Evolutionary conservation across 1,140 invertebrate species (phyloP), one percentile per base, ranked within the genome.

Genomic region (Prorops nasuta): DNA sequence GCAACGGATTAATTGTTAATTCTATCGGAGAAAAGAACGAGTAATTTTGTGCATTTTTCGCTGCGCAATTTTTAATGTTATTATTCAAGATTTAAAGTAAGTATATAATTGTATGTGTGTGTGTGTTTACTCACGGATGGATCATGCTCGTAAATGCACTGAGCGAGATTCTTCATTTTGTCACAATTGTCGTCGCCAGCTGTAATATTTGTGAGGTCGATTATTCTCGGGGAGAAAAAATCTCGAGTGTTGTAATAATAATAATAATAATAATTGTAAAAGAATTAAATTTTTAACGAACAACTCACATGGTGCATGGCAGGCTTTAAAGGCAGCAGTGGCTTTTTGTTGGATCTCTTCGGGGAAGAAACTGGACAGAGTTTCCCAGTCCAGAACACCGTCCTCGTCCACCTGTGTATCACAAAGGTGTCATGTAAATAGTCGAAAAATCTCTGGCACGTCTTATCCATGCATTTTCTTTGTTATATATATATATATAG

Each of bases 91-190:
- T n/a, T n/a, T n/a, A n/a, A n/a, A n/a, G n/a, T n/a, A n/a, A n/a
- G n/a, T n/a, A n/a, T n/a, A n/a, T n/a, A n/a, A n/a, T n/a, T n/a
- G n/a, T n/a, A n/a, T n/a, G n/a, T n/a, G n/a, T n/a, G n/a, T n/a
- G n/a, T n/a, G n/a, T n/a, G n/a, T n/a, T n/a, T 40, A 66, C 61
- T 66, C 48, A 74, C 72, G 3, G 65, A 62, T 14, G 71, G 72
- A 9, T 49, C 51, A 16, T 56, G 56, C 1, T 0, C 2, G 2
- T 67, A 50, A 3, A 69, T 51, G 20, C 73, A 76, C 17, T 43
- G 52, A 0, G 61, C 69, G 3, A 61, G 42, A 0, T 61, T 59
- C 45, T 54, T 71, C 14, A 73, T 58, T 37, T 60, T 73, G 1
- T 74, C 56, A 44, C 73, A 76, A 3, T 17, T n/a, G 17, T 74